These are phyloP conservation scores for Cebus imitator DNA, from an alignment of 2,113 vertebrate species.

Conservation along the genomic window DNA sequence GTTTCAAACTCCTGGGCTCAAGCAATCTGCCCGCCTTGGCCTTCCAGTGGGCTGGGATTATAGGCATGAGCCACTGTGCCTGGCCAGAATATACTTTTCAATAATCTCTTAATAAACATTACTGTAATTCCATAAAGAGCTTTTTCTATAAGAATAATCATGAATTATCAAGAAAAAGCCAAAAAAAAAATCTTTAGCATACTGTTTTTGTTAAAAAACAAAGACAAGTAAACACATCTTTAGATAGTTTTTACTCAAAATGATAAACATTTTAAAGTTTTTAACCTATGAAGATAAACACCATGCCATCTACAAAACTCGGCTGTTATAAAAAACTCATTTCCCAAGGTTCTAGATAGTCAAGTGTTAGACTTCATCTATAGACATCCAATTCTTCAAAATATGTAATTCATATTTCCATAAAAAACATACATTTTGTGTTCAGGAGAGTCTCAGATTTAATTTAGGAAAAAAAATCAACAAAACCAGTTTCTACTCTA, in stretches of 20 bases:
- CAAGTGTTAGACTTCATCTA: background rate
- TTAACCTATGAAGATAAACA: background rate
- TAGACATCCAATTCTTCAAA: background rate
- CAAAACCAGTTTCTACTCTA: background rate
- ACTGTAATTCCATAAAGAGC: background rate
- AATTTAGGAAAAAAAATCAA: conserved; percentile 10
- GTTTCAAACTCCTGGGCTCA: too few relatives aligned
- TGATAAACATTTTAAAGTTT: background rate
- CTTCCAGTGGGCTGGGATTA: too few relatives aligned
- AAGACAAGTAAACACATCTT: background rate
- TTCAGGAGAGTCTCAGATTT: conserved; percentile 27
- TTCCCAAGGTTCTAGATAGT: background rate
- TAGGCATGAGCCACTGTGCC: too few relatives aligned
- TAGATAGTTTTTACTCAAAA: background rate
- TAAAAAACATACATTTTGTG: background rate
- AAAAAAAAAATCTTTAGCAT: conserved; percentile 23
- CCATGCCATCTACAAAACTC: background rate
- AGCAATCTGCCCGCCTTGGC: too few relatives aligned
- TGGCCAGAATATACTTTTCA: background rate
- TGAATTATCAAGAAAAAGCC: background rate
- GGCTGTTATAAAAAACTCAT: background rate
- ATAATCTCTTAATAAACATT: background rate
- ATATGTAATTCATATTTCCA: background rate
- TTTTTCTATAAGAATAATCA: background rate
- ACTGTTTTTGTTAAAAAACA: background rate